These are phyloP conservation scores for Cheilosia vulpina DNA, from an alignment of 2,888 invertebrate genomes.

Conservation along the genomic window DNA sequence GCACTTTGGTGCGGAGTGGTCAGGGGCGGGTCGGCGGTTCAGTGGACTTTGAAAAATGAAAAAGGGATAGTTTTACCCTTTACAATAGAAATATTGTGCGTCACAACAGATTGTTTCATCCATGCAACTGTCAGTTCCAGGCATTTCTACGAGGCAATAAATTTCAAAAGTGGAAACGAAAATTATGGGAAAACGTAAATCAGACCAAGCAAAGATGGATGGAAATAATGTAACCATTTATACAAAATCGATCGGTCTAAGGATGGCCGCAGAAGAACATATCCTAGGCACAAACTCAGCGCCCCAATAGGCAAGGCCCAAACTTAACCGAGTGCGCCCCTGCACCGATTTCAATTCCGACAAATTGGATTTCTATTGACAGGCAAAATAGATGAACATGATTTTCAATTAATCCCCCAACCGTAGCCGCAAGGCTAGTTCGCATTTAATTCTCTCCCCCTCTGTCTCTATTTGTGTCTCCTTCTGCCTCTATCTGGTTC, in stretches of 20 bases:
- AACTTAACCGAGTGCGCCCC: slow-evolving; percentile 1
- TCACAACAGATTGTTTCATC: too few species aligned
- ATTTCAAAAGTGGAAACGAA: too few species aligned
- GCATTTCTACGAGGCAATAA: too few species aligned
- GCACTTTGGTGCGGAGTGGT: background rate
- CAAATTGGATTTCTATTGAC: slow-evolving; percentile 73
- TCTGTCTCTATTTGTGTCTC: background rate
- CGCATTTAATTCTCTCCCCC: slow-evolving; percentile 35
- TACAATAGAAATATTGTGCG: too few species aligned
- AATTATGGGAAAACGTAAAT: too few species aligned
- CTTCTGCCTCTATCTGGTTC: slow-evolving; percentile 26
- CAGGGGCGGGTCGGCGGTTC: slow-evolving; percentile 26
- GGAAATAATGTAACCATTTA: too few species aligned
- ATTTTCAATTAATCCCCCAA: slow-evolving; percentile 71
- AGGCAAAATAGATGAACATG: slow-evolving; percentile 71
- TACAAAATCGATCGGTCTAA: background rate
- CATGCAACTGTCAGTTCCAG: too few species aligned
- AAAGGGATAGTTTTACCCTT: too few species aligned
- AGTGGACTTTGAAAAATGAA: background rate
- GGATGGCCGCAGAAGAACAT: background rate
- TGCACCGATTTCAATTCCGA: slow-evolving; percentile 49
- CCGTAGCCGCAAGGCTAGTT: slow-evolving; percentile 51
- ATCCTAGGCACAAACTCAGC: background rate
- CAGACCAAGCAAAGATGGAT: too few species aligned
- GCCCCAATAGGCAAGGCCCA: background rate